These are phyloP conservation scores for Phoebastria nigripes DNA, from an alignment of 2,797 vertebrate species.

Conservation along the genomic window DNA sequence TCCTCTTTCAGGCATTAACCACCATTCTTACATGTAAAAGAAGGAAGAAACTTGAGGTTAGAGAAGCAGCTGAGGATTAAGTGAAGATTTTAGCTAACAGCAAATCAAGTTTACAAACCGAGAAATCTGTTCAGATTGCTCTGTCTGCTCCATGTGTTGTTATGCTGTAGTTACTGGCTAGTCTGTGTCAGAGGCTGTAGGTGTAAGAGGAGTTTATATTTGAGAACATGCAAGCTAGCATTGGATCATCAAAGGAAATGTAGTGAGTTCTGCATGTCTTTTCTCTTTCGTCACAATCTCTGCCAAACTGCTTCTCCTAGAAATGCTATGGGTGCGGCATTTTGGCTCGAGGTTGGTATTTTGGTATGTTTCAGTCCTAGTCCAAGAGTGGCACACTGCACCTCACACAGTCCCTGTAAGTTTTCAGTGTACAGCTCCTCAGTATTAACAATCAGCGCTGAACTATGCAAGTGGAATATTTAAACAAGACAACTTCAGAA, in stretches of 20 bases:
- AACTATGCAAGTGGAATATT: neutral
- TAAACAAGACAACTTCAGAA: neutral
- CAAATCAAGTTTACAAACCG: neutral
- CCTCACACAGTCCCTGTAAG: neutral
- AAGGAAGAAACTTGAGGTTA: neutral
- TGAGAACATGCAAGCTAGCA: neutral
- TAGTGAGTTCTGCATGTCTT: neutral
- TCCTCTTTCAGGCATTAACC: neutral
- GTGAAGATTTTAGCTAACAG: neutral
- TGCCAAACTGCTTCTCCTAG: neutral
- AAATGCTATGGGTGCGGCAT: neutral
- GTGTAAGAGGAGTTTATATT: neutral
- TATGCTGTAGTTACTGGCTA: neutral
- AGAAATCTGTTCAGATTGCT: neutral
- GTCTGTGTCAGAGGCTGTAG: neutral
- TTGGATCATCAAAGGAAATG: neutral
- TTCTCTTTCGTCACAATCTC: neutral
- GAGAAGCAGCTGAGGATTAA: neutral
- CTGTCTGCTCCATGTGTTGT: neutral
- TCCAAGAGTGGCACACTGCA: neutral
- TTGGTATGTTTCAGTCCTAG: neutral
- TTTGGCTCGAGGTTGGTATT: neutral
- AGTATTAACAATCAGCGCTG: neutral
- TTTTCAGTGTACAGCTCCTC: neutral
- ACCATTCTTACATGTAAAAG: neutral